phyloP scores from a whole-genome alignment of 2,888 invertebrate species.

The Limnephilus rhombicus region DNA sequence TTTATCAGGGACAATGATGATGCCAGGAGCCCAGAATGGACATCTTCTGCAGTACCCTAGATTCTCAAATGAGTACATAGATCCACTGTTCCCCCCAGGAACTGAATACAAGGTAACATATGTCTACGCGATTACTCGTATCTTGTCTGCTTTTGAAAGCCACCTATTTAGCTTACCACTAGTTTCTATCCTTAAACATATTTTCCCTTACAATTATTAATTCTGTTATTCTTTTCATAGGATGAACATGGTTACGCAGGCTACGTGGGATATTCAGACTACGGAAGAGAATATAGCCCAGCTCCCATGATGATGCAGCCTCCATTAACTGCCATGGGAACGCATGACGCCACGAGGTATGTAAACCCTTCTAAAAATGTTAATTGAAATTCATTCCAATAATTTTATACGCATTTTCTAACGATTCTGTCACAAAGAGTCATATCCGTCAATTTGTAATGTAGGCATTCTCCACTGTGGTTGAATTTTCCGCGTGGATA shows the following conservation, averaged over 20 bases:
- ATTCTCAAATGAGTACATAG: constrained; percentile 63
- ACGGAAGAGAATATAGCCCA: constrained; percentile 92
- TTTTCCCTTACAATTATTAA: background rate
- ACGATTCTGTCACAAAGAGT: background rate
- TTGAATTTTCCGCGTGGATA: too few relatives aligned
- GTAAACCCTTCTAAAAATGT: background rate
- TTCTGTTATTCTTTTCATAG: constrained; percentile 70
- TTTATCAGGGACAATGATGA: constrained; percentile 54
- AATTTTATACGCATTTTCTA: background rate
- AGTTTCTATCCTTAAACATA: background rate
- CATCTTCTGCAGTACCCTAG: constrained; percentile 62
- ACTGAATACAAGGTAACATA: constrained; percentile 61
- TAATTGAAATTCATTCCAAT: background rate
- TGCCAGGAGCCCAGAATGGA: constrained; percentile 63
- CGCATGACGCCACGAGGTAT: constrained; percentile 76
- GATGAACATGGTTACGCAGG: constrained; percentile 90
- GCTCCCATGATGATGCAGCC: constrained; percentile 82
- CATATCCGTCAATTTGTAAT: too few relatives aligned
- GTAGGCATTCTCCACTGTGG: too few relatives aligned
- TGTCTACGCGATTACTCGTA: too few relatives aligned
- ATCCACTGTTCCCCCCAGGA: constrained; percentile 62
- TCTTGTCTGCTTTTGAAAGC: too few relatives aligned
- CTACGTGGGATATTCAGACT: constrained; percentile 93
- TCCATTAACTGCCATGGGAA: constrained; percentile 72
- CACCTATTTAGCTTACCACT: background rate